Base-by-base conservation (phyloP, 2,888 invertebrate genomes). In the Dynastes grantii region DNA sequence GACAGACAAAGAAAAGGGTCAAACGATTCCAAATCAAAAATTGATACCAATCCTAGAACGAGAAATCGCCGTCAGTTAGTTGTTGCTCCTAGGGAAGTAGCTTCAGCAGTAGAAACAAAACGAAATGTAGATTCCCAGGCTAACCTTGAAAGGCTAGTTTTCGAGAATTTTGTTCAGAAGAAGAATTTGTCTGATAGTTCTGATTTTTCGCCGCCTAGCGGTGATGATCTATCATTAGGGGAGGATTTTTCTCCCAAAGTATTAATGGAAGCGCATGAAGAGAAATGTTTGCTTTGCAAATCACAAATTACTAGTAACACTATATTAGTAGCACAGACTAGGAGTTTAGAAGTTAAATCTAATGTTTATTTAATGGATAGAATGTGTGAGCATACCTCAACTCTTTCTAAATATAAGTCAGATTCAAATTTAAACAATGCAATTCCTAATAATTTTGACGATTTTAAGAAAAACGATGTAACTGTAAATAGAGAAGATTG, bases 111-210 rank as follows among this genome's bases (percentile, higher is more conserved):
- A 2, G 73, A 75, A 45, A 40, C 61, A 8, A 75, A 75, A 40
- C 61, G 73, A 27, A 75, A 63, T 40, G 73, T 63, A 3, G 61
- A 75, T 16, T 40, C 16, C 8, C 73, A 75, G 22, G 55, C 58
- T 16, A 40, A 61, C 11, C 27, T 75, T 1, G 73, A 75, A 29
- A 61, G 45, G 55, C 27, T 75, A 37, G 73, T 75, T 1, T 75
- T 75, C 22, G 61, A 61, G 61, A 75, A 75, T 63, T 61, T 75
- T 22, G 40, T 55, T 6, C 73, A 75, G 61, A 61, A 75, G 45
- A 75, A 61, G 55, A 45, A 75, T 16, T 61, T 75, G 13, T 75
- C 73, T 11, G 73, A 75, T 40, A 58, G 73, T 49, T 75, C 73
- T 13, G 73, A 73, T 58, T 40, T 61, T 40, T 73, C 73, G 6